Conservation (phyloP, 2,797 vertebrate species). For the Sebastes variabilis region DNA sequence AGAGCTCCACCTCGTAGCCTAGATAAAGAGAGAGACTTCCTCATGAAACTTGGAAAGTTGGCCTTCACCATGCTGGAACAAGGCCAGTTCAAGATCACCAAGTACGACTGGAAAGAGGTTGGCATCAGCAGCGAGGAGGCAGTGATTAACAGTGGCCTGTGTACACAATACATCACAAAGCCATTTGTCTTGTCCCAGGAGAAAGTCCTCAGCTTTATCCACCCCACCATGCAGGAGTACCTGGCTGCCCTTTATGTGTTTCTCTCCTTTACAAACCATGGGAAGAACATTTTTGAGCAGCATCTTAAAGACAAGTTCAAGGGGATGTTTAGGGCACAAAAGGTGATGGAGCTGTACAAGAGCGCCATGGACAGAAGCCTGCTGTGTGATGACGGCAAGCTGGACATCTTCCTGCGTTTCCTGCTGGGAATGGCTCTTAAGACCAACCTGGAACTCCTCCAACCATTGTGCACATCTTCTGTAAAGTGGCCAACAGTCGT, state of each 20-base stretch:
- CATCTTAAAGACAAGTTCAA: conserved; percentile 31
- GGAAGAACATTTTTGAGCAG: conserved; percentile 66
- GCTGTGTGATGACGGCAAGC: conserved; percentile 48
- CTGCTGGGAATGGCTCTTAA: conserved; percentile 72
- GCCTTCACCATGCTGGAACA: conserved; percentile 74
- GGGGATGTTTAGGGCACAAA: conserved; percentile 40
- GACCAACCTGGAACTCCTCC: conserved; percentile 70
- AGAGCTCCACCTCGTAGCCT: conserved; percentile 9
- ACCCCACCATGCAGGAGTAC: conserved; percentile 83
- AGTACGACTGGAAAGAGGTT: conserved; percentile 37
- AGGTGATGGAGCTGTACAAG: conserved; percentile 56
- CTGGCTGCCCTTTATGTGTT: conserved; percentile 79
- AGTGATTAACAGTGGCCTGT: conserved; percentile 66
- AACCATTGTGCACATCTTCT: conserved; percentile 28
- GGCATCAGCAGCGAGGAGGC: conserved; percentile 33
- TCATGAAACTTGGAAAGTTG: conserved; percentile 74
- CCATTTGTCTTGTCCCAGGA: conserved; percentile 61
- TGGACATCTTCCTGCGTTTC: conserved; percentile 81
- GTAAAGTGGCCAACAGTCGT: conserved; percentile 11
- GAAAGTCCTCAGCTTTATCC: conserved; percentile 73
- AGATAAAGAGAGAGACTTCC: conserved; percentile 52
- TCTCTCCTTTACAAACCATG: conserved; percentile 60
- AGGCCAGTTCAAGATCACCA: conserved; percentile 46
- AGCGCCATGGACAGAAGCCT: conserved; percentile 71
- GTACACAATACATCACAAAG: conserved; percentile 61